phyloP scores from a whole-genome alignment of 1,140 invertebrate genomes.

The Arctopsyche grandis region DNA sequence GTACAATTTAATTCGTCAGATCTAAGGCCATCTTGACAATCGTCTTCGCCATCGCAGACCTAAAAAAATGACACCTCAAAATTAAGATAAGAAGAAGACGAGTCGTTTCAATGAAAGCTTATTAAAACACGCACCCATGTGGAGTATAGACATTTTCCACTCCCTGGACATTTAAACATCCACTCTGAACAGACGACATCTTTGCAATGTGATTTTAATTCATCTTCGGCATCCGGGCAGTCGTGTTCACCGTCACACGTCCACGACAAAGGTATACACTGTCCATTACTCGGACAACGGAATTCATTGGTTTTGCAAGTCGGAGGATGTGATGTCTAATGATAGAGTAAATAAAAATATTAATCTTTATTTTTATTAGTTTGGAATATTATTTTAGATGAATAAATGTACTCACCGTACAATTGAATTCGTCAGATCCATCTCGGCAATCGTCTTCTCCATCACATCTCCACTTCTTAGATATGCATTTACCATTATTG shows the following conservation, averaged over 20 bases:
- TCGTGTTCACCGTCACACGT: constrained; percentile 77
- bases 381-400: no score
- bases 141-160: constrained; percentile 70
- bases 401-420: constrained; percentile 44
- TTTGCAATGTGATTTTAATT: constrained; percentile 65
- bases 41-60: constrained; percentile 78
- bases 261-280: constrained; percentile 80
- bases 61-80: constrained; percentile 52
- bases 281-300: constrained; percentile 62
- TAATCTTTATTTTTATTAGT: not conserved
- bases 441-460: constrained; percentile 78
- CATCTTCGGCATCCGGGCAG: constrained; percentile 78
- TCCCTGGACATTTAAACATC: constrained; percentile 66
- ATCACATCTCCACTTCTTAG: constrained; percentile 71
- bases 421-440: constrained; percentile 66
- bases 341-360: not conserved
- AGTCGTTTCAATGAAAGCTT: not conserved
- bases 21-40: constrained; percentile 71
- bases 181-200: constrained; percentile 63
- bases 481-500: constrained; percentile 66
- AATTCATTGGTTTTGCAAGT: constrained; percentile 62
- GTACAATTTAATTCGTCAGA: constrained; percentile 80
- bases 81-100: not conserved
- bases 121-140: constrained; percentile 58
- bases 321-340: constrained; percentile 10